Evolutionary conservation across 1,140 invertebrate genomes (phyloP), one percentile per base, ranked within the genome.

Genomic region (Palaemon carinicauda): DNA sequence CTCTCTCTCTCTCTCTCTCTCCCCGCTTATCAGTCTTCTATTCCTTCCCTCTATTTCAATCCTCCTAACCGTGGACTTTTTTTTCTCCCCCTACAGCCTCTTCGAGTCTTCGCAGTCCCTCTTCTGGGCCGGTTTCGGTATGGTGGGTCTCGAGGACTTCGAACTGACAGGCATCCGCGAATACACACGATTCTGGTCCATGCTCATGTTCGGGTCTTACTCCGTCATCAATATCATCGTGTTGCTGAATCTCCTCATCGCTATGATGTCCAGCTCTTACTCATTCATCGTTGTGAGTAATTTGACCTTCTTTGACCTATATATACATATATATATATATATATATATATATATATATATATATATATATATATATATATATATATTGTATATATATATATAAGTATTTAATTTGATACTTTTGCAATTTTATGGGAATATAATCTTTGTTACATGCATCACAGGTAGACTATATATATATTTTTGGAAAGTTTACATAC

Each of bases 201-300:
- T 96, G 82, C 92, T 96, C 78, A 96, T 96, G 95, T 96, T 96
- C 89, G 95, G 95, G 31, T 94, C 95, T 1, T 96, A 96, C 91
- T 95, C 95, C 78, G 95, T 96, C 73, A 96, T 97, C 91, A 96
- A 96, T 90, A 95, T 97, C 86, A 96, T 97, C 90, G 96, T 97
- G 21, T 92, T 97, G 21, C 91, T 97, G 83, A 97, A 97, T 91
- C 94, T 97, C 82, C 94, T 97, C 60, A 97, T 97, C 89, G 96
- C 96, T 83, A 97, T 97, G 96, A 97, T 97, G 95, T 96, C 95
- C 89, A 97, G 96, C 91, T 97, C 96, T 10, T 97, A 96, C 90
- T 94, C 96, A 54, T 93, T 95, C 89, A 97, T 97, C 90, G 94
- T 93, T 90, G 94, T 95, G 91, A 92, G 92, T 89, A 9, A 41